These are phyloP conservation scores for Erannis defoliaria DNA, from an alignment of 2,888 invertebrate genomes.

Conservation along the genomic window DNA sequence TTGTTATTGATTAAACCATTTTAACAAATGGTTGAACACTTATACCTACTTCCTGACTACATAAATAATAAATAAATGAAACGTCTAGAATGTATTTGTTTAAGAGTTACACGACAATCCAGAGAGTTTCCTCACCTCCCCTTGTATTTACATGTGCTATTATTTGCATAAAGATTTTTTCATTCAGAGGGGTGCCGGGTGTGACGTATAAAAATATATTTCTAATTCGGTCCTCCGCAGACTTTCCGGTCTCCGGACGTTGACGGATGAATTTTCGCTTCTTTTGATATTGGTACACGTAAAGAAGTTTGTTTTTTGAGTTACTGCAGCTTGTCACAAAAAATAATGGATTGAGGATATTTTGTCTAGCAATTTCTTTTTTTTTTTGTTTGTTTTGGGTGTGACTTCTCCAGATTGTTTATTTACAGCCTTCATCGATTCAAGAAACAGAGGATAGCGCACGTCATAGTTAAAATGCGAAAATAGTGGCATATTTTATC, in stretches of 20 bases:
- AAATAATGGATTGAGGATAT: conserved; percentile 2
- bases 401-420: background rate
- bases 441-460: too few species aligned
- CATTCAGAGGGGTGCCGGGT: conserved; percentile 64
- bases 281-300: conserved; percentile 65
- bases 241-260: conserved; percentile 78
- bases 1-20: too few species aligned
- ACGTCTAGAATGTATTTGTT: background rate
- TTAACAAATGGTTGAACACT: too few species aligned
- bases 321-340: conserved; percentile 20
- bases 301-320: conserved; percentile 50
- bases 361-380: background rate
- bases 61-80: background rate
- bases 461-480: too few species aligned
- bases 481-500: too few species aligned
- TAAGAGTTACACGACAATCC: conserved; percentile 39
- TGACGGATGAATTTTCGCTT: conserved; percentile 78
- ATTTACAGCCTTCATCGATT: too few species aligned
- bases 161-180: conserved; percentile 85
- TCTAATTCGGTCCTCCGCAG: conserved; percentile 80
- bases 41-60: background rate
- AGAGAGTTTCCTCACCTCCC: conserved; percentile 66
- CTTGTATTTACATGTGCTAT: conserved; percentile 82
- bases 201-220: conserved; percentile 82
- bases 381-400: background rate